Conservation (phyloP, 2,888 invertebrate genomes). For the Hartigia nigra region DNA sequence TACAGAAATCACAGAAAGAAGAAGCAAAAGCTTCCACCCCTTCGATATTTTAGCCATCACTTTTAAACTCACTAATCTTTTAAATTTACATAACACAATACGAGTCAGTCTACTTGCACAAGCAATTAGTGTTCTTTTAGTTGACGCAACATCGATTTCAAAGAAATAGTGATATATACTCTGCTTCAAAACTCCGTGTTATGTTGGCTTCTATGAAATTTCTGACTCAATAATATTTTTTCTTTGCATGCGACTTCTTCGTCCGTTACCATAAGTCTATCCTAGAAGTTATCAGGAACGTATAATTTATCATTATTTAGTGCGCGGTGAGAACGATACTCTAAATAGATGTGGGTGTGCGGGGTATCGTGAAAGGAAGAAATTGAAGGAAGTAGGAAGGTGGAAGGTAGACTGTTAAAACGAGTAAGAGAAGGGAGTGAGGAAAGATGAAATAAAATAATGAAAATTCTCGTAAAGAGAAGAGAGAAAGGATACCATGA, state of each 20-base stretch:
- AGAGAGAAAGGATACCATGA: constrained; percentile 15
- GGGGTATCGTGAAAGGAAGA: neutral
- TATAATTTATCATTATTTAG: neutral
- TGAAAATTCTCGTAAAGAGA: constrained; percentile 15
- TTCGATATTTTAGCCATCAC: neutral
- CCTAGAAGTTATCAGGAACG: neutral
- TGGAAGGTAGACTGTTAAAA: constrained; percentile 13
- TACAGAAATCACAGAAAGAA: neutral
- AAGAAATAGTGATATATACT: neutral
- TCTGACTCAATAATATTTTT: neutral
- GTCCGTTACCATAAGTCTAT: neutral
- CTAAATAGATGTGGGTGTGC: neutral
- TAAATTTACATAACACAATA: neutral
- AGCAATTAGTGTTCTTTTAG: neutral
- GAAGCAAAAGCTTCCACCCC: neutral
- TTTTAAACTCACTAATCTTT: neutral
- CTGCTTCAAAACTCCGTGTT: neutral
- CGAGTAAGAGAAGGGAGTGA: neutral
- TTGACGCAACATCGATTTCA: neutral
- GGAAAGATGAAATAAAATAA: neutral
- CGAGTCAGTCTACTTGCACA: neutral
- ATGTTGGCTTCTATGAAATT: neutral
- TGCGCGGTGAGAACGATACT: neutral
- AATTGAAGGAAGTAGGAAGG: neutral
- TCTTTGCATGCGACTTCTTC: neutral